These are phyloP conservation scores for Xenopus laevis DNA, from an alignment of 2,113 vertebrate species.

Conservation along the genomic window DNA sequence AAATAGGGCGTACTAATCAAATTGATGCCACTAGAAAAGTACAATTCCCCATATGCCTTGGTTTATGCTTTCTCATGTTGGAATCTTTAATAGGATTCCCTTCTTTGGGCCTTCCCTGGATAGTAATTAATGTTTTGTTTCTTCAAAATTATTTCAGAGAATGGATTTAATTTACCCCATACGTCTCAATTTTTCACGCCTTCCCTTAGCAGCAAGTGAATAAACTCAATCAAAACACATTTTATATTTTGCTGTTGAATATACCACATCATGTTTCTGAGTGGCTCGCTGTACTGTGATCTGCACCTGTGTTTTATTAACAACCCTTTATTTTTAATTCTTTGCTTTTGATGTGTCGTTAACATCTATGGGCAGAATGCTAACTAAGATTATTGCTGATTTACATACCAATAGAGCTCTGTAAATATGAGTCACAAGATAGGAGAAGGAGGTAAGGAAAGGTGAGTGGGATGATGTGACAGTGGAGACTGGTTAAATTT, in stretches of 20 bases:
- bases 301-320: not conserved
- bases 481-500: too few relatives aligned
- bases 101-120: too few relatives aligned
- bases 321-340: not conserved
- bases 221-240: not conserved
- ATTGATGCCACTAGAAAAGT: too few relatives aligned
- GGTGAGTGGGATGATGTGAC: too few relatives aligned
- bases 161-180: not conserved
- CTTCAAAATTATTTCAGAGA: not conserved
- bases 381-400: constrained; percentile 3
- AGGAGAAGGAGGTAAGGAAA: too few relatives aligned
- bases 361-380: not conserved
- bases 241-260: not conserved
- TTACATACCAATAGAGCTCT: constrained; percentile 2
- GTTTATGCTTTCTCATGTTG: too few relatives aligned
- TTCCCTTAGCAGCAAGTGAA: not conserved
- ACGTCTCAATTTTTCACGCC: not conserved
- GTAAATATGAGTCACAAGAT: not conserved
- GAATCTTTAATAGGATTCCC: too few relatives aligned
- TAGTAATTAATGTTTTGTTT: too few relatives aligned
- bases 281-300: not conserved
- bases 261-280: not conserved
- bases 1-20: too few relatives aligned
- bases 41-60: too few relatives aligned
- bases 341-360: not conserved